A percentile compares a stretch with the other conserved stretches of the same genome.
phyloP scores from a whole-genome alignment of 2,797 vertebrate genomes.

The Crocodylus rhombifer region DNA sequence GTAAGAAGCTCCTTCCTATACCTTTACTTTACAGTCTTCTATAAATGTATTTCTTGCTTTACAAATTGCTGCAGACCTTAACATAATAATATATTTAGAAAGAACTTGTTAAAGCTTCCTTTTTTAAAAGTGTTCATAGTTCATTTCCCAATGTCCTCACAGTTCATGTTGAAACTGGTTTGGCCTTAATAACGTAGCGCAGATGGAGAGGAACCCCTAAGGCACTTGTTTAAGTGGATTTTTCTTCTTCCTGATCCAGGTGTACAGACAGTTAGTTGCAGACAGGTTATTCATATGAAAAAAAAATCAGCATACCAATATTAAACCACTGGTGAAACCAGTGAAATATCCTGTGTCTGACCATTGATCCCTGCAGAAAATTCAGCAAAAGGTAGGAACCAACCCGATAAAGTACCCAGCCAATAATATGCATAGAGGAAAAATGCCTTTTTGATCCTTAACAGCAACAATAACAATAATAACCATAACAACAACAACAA shows the following conservation, averaged over 20 bases:
- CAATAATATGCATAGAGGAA: background rate
- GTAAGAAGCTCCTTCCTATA: background rate
- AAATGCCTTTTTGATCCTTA: background rate
- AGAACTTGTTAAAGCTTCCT: background rate
- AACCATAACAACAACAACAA: too few species aligned
- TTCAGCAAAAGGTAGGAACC: background rate
- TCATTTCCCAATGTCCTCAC: background rate
- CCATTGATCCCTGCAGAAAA: background rate
- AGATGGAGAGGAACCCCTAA: background rate
- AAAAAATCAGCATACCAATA: background rate
- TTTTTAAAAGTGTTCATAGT: background rate
- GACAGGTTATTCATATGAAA: background rate
- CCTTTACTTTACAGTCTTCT: background rate
- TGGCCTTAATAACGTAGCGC: background rate
- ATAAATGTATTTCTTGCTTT: background rate
- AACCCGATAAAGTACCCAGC: background rate
- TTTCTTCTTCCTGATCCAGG: background rate
- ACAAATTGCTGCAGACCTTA: background rate
- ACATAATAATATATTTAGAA: background rate
- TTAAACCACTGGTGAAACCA: background rate
- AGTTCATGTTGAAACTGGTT: background rate
- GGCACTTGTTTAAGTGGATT: background rate
- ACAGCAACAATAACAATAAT: too few species aligned
- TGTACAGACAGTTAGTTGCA: background rate
- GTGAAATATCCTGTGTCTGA: background rate